These are phyloP conservation scores for Dendrocopos noguchii DNA, from an alignment of 2,113 vertebrate species.

Conservation along the genomic window DNA sequence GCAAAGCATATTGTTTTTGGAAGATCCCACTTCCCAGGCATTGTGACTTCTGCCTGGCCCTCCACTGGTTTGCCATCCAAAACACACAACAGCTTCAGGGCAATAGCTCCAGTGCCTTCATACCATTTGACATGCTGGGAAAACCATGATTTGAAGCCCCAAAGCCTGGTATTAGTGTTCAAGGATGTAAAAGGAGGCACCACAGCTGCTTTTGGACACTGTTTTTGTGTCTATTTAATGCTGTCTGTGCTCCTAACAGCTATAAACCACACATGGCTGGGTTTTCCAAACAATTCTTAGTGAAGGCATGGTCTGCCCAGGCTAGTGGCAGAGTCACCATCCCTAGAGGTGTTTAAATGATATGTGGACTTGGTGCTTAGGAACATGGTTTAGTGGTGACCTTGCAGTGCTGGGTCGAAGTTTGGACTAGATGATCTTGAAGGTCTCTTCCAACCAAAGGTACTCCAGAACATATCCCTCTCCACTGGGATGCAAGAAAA, in stretches of 20 bases:
- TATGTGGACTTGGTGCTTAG: too few relatives aligned
- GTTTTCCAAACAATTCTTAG: not conserved
- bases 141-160: not conserved
- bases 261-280: rapidly evolving
- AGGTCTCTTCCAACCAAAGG: too few relatives aligned
- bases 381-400: too few relatives aligned
- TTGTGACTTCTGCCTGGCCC: not conserved
- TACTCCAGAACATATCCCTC: rapidly evolving
- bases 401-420: too few relatives aligned
- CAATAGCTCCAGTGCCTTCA: not conserved
- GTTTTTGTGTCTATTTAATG: not conserved
- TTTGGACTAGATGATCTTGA: too few relatives aligned
- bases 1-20: not conserved
- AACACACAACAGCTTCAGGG: not conserved
- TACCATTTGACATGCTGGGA: rapidly evolving
- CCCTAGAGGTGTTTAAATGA: too few relatives aligned
- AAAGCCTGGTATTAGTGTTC: not conserved
- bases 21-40: not conserved
- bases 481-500: not conserved
- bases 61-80: not conserved
- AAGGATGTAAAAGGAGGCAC: not conserved
- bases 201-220: not conserved
- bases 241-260: rapidly evolving
- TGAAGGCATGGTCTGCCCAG: not conserved
- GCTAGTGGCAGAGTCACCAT: too few relatives aligned